Evolutionary conservation across 2,113 vertebrate species (phyloP).

Genomic region (Herpetotheres cachinnans): DNA sequence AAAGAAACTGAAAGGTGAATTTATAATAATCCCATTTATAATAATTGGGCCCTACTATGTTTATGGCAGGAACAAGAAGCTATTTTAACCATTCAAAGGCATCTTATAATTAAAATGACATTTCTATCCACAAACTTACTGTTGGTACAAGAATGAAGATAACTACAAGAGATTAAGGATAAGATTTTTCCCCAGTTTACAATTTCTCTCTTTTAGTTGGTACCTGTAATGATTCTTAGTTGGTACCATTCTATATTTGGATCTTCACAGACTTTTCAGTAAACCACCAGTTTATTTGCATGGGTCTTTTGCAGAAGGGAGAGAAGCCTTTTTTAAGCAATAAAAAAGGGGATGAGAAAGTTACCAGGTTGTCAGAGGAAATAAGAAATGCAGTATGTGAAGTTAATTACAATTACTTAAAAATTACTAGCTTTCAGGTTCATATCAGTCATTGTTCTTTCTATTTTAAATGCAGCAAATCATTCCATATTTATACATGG

Average conservation of each 20-base stretch:
- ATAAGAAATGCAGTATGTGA: not conserved
- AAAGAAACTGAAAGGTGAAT: not conserved
- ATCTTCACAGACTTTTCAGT: not conserved
- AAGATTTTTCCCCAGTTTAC: not conserved
- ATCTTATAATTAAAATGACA: not conserved
- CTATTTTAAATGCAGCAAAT: not conserved
- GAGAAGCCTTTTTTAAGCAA: not conserved
- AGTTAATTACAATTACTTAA: not conserved
- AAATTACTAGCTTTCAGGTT: not conserved
- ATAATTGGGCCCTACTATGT: not conserved
- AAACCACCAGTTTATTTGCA: not conserved
- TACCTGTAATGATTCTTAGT: not conserved
- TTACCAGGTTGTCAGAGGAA: not conserved
- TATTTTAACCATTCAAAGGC: not conserved
- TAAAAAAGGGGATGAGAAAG: not conserved
- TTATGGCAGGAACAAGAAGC: not conserved
- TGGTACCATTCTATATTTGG: not conserved
- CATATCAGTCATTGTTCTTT: not conserved
- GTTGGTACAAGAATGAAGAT: not conserved
- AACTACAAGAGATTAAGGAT: not conserved
- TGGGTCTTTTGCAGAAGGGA: not conserved
- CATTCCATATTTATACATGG: not conserved
- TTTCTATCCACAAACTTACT: not conserved
- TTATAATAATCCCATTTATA: not conserved
- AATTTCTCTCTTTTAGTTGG: not conserved